Conservation (phyloP, 2,888 invertebrate species). For the Agrochola lychnidis region DNA sequence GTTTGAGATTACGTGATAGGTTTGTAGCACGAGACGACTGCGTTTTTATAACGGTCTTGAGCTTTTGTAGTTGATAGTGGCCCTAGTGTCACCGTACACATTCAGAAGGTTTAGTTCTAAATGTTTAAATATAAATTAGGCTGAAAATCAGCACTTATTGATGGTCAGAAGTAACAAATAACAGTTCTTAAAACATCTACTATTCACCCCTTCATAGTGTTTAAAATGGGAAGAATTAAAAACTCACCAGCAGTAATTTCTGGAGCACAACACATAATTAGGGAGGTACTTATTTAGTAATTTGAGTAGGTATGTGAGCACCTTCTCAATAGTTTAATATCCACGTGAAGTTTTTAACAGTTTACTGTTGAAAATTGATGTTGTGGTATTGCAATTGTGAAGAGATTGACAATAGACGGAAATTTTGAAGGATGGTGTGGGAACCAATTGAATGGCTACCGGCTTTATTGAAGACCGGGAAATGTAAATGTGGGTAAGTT, state of each 20-base stretch:
- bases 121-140: neutral
- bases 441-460: constrained; percentile 1
- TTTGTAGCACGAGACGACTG: constrained; percentile 41
- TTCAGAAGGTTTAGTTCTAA: neutral
- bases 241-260: too few species aligned
- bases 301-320: neutral
- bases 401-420: constrained; percentile 33
- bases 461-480: neutral
- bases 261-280: neutral
- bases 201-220: neutral
- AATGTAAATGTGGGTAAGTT: neutral
- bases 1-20: constrained; percentile 51
- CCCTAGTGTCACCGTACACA: neutral
- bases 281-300: neutral
- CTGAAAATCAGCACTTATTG: neutral
- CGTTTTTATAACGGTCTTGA: constrained; percentile 58
- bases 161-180: neutral
- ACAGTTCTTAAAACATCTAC: neutral
- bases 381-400: constrained; percentile 15
- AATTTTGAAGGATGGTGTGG: constrained; percentile 18
- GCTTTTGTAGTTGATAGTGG: neutral
- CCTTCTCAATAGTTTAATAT: neutral
- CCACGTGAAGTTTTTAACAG: neutral
- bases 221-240: too few species aligned
- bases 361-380: constrained; percentile 25